Evolutionary conservation across 2,888 invertebrate genomes (phyloP), one percentile per base, ranked within the genome.

Genomic region (Eucera pruinosa): DNA sequence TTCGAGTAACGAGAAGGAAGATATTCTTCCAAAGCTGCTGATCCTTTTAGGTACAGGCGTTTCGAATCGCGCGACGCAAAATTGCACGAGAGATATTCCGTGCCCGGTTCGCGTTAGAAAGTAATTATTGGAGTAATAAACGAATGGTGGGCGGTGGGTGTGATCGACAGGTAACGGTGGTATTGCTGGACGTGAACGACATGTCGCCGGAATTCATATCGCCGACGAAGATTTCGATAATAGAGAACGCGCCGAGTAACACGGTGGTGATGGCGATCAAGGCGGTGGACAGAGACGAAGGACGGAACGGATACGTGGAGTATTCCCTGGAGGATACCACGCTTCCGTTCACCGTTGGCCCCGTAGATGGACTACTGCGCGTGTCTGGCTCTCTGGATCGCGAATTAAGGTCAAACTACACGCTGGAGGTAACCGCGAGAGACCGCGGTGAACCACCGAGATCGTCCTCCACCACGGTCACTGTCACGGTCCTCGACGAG

Each of bases 101-200:
- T n/a, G n/a, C n/a, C n/a, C n/a, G n/a, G 3, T 33, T 33, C 7
- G 33, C 33, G 4, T 33, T 33, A 5, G 33, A 33, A 33, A 33
- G 33, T 5, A 7, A 33, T 33, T 33, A 13, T 30, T 13, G 1
- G 13, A 9, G 13, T 2, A 9, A 30, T 11, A 20, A 66, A 47
- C 18, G 23, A 45, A 66, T n/a, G 23, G 9, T 7, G 23, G n/a
- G 30, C 9, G 13, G n/a, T 11, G n/a, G n/a, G 20, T 41, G 5
- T 15, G 43, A 48, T 60, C 41, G 33, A 79, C 94, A 98, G 97
- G 97, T 98, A 69, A 96, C 96, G 61, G 96, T 98, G 82, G 95
- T 96, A 78, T 94, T 98, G 65, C 95, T 96, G 90, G 98, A 98
- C 92, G 96, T 97, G 79, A 98, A 98, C 93, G 98, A 98, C 92